Evolutionary conservation across 2,797 vertebrate genomes (phyloP), one percentile per base, ranked within the genome.

Genomic region (Pangasius larnaudii): DNA sequence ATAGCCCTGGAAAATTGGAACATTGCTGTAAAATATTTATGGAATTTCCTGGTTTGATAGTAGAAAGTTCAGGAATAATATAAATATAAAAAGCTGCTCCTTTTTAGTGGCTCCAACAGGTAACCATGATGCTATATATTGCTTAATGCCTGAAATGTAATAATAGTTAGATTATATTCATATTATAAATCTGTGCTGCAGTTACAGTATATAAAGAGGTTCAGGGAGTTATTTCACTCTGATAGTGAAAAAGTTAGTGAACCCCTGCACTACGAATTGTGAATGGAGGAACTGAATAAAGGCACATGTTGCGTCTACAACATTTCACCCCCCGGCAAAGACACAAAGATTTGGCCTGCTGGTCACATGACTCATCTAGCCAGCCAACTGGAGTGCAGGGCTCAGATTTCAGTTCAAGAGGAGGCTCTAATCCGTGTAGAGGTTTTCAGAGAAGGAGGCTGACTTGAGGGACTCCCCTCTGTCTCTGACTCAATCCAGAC

Each of bases 361-460:
- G 16, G 91, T 96, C 96, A 97, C 93, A 90, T 97, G 97, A 96
- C 92, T 86, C 10, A 30, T 36, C 13, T 42, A 1, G 65, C 56
- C 88, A 79, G 88, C 96, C 96, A 96, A 95, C 96, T 53, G 87
- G 86, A 94, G 91, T 74, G 88, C 91, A 84, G 58, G 90, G 93
- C 94, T 97, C 96, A 95, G 95, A 95, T 96, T 97, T 96, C 96
- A 96, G 91, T 91, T 90, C 67, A 91, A 91, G 92, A 94, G 94
- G 91, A 94, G 92, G 90, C 83, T 89, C 90, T 88, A 86, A 82
- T 82, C 89, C 86, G 82, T 89, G 89, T 88, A 86, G 87, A 90
- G 91, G 85, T 86, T 84, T 86, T 51, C 67, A 85, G 85, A 89
- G 85, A 93, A 93, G 92, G 92, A 94, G 88, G 92, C 91, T 93